Conservation (phyloP, 2,113 vertebrate species). For the Neodon shergylaensis region DNA sequence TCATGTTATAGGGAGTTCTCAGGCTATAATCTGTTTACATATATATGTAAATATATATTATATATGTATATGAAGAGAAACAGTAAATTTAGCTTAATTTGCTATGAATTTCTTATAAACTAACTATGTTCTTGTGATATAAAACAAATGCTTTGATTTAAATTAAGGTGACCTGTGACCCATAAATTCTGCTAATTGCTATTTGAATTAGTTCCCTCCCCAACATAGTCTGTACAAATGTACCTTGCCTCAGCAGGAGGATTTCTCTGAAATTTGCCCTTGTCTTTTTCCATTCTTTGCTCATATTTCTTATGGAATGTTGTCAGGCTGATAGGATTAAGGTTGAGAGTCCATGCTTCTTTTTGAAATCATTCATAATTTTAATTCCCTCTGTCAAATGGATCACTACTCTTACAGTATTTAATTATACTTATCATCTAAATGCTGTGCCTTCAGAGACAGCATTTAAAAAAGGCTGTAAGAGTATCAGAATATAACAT, state of each 20-base stretch:
- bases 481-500: constrained; percentile 75
- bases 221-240: not conserved
- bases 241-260: not conserved
- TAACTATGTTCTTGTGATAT: not conserved
- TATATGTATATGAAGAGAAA: not conserved
- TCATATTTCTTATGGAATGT: not conserved
- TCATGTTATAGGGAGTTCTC: constrained; percentile 35
- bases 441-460: constrained; percentile 80
- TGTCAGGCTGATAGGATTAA: not conserved
- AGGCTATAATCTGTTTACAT: constrained; percentile 37
- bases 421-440: constrained; percentile 74
- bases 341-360: constrained; percentile 77
- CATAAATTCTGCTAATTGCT: constrained; percentile 49
- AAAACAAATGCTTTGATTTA: constrained; percentile 48
- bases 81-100: constrained; percentile 56
- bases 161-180: constrained; percentile 35
- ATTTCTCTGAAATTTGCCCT: not conserved
- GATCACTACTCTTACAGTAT: constrained; percentile 80
- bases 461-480: constrained; percentile 82
- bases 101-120: constrained; percentile 57
- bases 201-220: not conserved
- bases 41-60: not conserved
- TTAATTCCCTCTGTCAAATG: constrained; percentile 83
- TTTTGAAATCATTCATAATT: constrained; percentile 83
- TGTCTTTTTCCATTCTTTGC: not conserved